A percentile compares a stretch with the other conserved stretches of the same genome.
These are phyloP conservation scores for Rhynchophorus ferrugineus DNA, from an alignment of 1,140 invertebrate genomes.

Conservation along the genomic window DNA sequence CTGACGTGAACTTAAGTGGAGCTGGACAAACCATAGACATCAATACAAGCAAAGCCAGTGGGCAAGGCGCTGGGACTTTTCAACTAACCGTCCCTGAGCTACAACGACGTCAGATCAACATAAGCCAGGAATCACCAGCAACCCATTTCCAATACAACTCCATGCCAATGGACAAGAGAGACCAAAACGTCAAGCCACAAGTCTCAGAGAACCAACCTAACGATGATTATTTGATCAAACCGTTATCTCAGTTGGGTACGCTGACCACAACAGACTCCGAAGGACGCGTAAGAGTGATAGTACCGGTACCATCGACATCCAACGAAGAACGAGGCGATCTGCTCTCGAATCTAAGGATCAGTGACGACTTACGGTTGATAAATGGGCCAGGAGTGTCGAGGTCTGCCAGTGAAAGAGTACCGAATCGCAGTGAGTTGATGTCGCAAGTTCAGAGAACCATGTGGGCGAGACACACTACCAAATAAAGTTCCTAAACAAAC, in stretches of 20 bases:
- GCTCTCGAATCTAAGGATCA: slow-evolving; percentile 42
- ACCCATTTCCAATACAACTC: background rate
- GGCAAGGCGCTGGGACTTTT: no score
- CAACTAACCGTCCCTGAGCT: background rate
- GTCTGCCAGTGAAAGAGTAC: slow-evolving; percentile 75
- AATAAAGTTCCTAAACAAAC: slow-evolving; percentile 50
- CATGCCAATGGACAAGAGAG: background rate
- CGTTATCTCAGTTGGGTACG: slow-evolving; percentile 55
- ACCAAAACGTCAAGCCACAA: slow-evolving; percentile 1
- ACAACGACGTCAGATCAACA: slow-evolving; percentile 14
- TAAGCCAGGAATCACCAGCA: background rate
- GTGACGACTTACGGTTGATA: slow-evolving; percentile 33
- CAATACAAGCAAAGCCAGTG: background rate
- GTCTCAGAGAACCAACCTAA: slow-evolving; percentile 4
- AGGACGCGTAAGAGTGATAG: slow-evolving; percentile 48
- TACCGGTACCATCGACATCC: slow-evolving; percentile 43
- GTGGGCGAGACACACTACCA: slow-evolving; percentile 81
- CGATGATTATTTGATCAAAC: slow-evolving; percentile 53
- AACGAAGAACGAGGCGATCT: slow-evolving; percentile 29
- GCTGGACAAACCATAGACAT: background rate
- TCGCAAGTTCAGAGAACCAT: slow-evolving; percentile 68
- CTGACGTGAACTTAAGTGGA: background rate
- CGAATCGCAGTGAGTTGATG: slow-evolving; percentile 74
- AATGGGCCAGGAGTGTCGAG: slow-evolving; percentile 58
- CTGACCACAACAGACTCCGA: slow-evolving; percentile 51